Evolutionary conservation across 2,113 vertebrate genomes (phyloP), one percentile per base, ranked within the genome.

Genomic region (Mormoops blainvillei): DNA sequence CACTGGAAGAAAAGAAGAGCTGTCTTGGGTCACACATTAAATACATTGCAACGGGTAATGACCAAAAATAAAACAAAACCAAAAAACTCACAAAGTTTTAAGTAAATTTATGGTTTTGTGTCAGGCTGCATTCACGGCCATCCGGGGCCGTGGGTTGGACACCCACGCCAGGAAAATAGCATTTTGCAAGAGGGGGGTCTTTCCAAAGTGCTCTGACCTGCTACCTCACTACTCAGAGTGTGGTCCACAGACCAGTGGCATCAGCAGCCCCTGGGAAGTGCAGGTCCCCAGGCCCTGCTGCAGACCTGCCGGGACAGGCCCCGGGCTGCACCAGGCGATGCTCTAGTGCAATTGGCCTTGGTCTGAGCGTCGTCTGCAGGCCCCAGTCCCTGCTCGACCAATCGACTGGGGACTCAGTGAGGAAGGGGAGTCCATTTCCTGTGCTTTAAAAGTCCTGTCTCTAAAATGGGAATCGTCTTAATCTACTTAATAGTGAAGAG

Each of bases 251-350:
- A 4, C 20, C 45, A 11, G 94, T 12, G n/a, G 65, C 33, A 9
- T 1, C 5, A 4, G 38, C 2, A 0, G 12, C 8, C 7, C 14
- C 15, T 7, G 43, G 82, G 71, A 85, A 13, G 31, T 0, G 31
- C 54, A 28, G 18, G 7, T 6, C 6, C 68, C 20, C 3, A 33
- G 48, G 38, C 8, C n/a, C n/a, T n/a, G n/a, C n/a, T n/a, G n/a
- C n/a, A n/a, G n/a, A n/a, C n/a, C n/a, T n/a, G n/a, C n/a, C n/a
- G n/a, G n/a, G n/a, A n/a, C n/a, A n/a, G n/a, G n/a, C n/a, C n/a
- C n/a, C n/a, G n/a, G n/a, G n/a, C n/a, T n/a, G n/a, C n/a, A n/a
- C n/a, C n/a, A n/a, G n/a, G n/a, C n/a, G n/a, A n/a, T n/a, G n/a
- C 11, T 36, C 13, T 2, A 4, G 26, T 26, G 91, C 28, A 43